Evolutionary conservation across 1,140 invertebrate genomes (phyloP).

Genomic region (Drepana arcuata): DNA sequence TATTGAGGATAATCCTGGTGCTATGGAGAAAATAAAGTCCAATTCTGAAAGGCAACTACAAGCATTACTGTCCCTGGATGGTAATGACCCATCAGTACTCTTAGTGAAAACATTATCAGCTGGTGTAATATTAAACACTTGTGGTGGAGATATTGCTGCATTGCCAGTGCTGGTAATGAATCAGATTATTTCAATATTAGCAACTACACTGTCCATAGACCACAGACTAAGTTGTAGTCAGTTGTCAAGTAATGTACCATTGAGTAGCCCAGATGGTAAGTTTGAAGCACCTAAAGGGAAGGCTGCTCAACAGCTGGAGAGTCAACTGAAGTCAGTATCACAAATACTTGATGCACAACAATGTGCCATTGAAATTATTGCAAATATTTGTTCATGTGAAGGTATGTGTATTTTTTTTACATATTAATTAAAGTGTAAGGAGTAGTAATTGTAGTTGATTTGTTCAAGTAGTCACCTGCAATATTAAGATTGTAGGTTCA

Average conservation of each 20-base stretch:
- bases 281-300: constrained; percentile 36
- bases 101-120: constrained; percentile 73
- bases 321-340: constrained; percentile 62
- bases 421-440: constrained; percentile 8
- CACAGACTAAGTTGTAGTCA: constrained; percentile 55
- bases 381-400: constrained; percentile 79
- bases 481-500: too few relatives aligned
- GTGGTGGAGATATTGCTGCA: constrained; percentile 44
- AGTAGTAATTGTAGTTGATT: too few relatives aligned
- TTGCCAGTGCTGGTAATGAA: constrained; percentile 44
- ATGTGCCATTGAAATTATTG: constrained; percentile 78
- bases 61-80: constrained; percentile 59
- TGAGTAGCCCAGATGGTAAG: constrained; percentile 33
- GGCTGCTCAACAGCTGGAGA: constrained; percentile 41
- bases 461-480: too few relatives aligned
- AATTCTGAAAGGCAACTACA: constrained; percentile 61
- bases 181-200: constrained; percentile 60
- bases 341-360: constrained; percentile 76
- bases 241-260: constrained; percentile 65
- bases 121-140: constrained; percentile 71
- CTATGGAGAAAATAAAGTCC: constrained; percentile 65
- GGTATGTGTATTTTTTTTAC: constrained; percentile 48
- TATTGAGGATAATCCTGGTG: constrained; percentile 77
- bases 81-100: constrained; percentile 52
- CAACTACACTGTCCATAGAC: constrained; percentile 61